Base-by-base conservation (phyloP, 2,797 vertebrate genomes). In the Lates japonicus region DNA sequence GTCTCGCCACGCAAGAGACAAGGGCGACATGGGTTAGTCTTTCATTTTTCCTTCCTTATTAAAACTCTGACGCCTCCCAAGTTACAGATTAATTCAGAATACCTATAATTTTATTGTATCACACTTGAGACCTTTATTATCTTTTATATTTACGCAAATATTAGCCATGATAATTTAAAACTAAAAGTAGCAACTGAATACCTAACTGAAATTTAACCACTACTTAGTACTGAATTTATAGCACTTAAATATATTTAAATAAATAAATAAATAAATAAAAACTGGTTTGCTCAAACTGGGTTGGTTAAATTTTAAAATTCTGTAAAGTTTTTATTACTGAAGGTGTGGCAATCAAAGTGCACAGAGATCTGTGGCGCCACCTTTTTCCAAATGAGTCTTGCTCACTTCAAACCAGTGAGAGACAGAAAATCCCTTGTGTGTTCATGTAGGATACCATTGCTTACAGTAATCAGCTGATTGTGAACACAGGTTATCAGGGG, bases 21-120 rank as follows among this genome's bases (percentile, higher is more conserved):
- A 98, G 93, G 95, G 96, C 0, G 94, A 96, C 82, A 95, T 99
- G 95, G 96, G 98, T 99, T 70, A 96, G 97, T 96, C 12, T 51
- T 33, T 25, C 0, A 31, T 17, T 76, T 4, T 58, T 58, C 13
- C 3, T 57, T 41, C n/a, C 55, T 5, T 29, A 14, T 57, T 61
- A 6, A 3, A 16, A 39, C 42, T 17, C 25, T 31, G 3, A 25
- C 33, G 51, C 25, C 57, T 17, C n/a, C n/a, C 7, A 4, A 25
- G 16, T 33, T 48, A 16, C 29, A 35, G 20, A 9, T 66, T 16
- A 14, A 39, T n/a, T 4, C 0, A 22, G 5, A 19, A 7, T 7
- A 10, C 3, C 16, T 66, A 16, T 64, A 42, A 44, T 58, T 1
- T 44, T 69, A 1, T 54, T 64, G 20, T 48, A 9, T 31, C n/a